Evolutionary conservation across 2,888 invertebrate species (phyloP), one percentile per base, ranked within the genome.

Genomic region (Bombyx huttoni): DNA sequence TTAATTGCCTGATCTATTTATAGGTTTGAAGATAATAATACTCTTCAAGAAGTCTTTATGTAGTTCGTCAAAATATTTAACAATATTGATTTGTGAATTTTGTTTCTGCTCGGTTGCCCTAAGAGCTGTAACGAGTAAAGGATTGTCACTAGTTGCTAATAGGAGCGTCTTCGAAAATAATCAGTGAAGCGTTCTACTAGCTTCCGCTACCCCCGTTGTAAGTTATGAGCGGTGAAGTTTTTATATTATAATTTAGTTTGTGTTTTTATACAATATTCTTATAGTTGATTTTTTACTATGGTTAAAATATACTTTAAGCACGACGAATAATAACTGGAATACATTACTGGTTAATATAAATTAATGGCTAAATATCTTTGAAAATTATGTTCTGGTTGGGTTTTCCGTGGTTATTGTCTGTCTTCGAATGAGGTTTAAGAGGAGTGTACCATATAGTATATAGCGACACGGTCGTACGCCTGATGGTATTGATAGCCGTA

Each of bases 101-200:
- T 65, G 67, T 75, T 81, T 77, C 73, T 77, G 80, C 72, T 73
- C 79, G 81, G 64, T 70, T 81, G 76, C 78, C 67, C 77, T 70
- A 86, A 86, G 81, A 82, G 81, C 71, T 79, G 78, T 74, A 62
- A 64, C 62, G 66, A 67, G 76, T 73, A 82, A 86, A 86, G 86
- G 86, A 87, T 87, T 86, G 83, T 66, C 63, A 67, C 64, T 68
- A 65, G 83, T 66, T 63, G 67, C 64, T 68, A 65, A 73, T 70
- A 73, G 75, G 71, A 76, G 71, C 63, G 75, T 70, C 75, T 71
- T 76, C 72, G 73, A 73, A 63, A 75, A 73, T 72, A 67, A 63
- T 68, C 70, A 65, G 54, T 63, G 64, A 61, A 70, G 74, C 73
- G 73, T 70, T 65, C 64, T 68, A 66, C 64, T 66, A 64, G 76